These are phyloP conservation scores for Ceratotherium simum DNA, from an alignment of 2,113 vertebrate species.

Conservation along the genomic window DNA sequence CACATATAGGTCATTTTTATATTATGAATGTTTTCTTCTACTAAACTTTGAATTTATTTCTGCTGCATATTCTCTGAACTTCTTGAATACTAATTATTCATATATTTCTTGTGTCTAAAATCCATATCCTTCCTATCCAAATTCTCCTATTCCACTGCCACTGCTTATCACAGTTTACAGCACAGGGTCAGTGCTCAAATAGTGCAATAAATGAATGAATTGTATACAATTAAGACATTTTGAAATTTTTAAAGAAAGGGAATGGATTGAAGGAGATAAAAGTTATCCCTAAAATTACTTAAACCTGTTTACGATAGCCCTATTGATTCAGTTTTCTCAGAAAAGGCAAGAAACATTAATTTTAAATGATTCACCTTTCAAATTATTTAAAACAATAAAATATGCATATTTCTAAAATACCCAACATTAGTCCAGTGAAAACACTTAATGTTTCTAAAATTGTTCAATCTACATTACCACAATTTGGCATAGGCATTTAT, in stretches of 20 bases:
- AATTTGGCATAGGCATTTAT: conserved; percentile 46
- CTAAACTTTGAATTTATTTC: conserved; percentile 28
- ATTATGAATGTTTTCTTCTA: not conserved
- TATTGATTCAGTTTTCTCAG: not conserved
- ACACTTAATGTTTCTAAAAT: conserved; percentile 53
- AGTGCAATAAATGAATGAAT: not conserved
- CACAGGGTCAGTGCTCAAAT: not conserved
- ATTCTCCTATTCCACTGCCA: not conserved
- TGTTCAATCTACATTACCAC: not conserved
- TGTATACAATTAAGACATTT: not conserved
- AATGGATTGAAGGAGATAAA: not conserved
- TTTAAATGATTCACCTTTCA: conserved; percentile 37
- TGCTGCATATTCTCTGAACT: not conserved
- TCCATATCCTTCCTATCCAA: not conserved
- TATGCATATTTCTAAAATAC: conserved; percentile 30
- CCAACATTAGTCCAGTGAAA: conserved; percentile 39
- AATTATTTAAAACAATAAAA: conserved; percentile 64
- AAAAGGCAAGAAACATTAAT: conserved; percentile 16
- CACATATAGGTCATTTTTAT: not conserved
- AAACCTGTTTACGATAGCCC: not conserved
- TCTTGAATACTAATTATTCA: not conserved
- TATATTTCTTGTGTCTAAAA: not conserved
- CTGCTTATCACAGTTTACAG: not conserved
- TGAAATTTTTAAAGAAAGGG: not conserved
- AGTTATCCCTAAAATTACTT: not conserved